Base-by-base conservation (phyloP, 2,113 vertebrate genomes). In the Ailurus styani region DNA sequence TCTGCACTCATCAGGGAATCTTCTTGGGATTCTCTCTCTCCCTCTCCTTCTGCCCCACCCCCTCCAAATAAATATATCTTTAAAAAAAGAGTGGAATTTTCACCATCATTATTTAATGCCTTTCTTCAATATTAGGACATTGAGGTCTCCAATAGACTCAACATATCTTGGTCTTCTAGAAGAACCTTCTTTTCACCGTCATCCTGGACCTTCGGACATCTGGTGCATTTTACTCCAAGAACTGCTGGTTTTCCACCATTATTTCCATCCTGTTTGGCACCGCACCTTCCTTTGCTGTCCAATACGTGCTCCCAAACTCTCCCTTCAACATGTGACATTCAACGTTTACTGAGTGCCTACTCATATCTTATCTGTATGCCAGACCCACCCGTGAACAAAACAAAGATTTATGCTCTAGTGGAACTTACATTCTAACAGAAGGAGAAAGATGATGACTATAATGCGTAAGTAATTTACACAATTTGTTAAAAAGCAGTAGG, bases 241-340 rank as follows among this genome's bases (percentile, higher is more conserved):
- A n/a, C 29, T 54, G 2, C 73, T 68, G 40, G 54, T 29, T 57
- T 82, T 14, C 9, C 23, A 50, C 47, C 37, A 3, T 42, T 40
- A 21, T 27, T 72, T 57, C 57, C 6, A 20, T 29, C 62, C 17
- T 54, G 37, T 60, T 29, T 75, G 55, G 21, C 17, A 3, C 0
- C 1, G 6, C 0, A 1, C 73, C 52, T 72, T 60, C 34, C 23
- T 78, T 20, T 21, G 40, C 21, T n/a, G 0, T 82, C 40, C 7
- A 50, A 73, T 6, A 3, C 2, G 4, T 3, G 64, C 62, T 84
- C 23, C 31, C 45, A 77, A 52, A 77, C 34, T 17, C 47, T 72
- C 45, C 18, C 3, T 82, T 47, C 20, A 10, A 31, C 0, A 1
- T 60, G 37, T n/a, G 62, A 6, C 40, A 54, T 21, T 87, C 73